These are phyloP conservation scores for Drosophila neutralis DNA, from an alignment of 2,888 invertebrate species.

Conservation along the genomic window DNA sequence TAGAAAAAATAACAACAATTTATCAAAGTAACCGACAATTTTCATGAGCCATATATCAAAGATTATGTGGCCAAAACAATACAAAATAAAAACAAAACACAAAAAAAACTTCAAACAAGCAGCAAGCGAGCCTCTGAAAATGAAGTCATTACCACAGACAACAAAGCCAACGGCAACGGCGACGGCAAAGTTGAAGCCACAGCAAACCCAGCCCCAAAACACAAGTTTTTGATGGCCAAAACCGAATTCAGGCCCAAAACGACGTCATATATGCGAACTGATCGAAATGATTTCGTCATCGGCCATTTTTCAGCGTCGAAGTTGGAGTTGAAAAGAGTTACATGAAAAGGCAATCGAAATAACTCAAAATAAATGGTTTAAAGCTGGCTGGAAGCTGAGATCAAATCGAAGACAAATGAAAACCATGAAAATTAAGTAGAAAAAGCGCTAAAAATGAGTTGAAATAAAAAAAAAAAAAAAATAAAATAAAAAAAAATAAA, in stretches of 20 bases:
- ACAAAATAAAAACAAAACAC: neutral
- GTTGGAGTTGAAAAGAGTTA: conserved; percentile 33
- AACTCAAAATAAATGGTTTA: conserved; percentile 12
- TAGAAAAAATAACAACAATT: conserved; percentile 49
- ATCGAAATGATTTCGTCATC: conserved; percentile 63
- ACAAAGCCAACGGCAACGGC: conserved; percentile 31
- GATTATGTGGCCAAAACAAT: conserved; percentile 41
- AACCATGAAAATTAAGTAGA: conserved; percentile 49
- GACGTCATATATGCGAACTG: conserved; percentile 50
- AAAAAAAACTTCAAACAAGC: conserved; percentile 19
- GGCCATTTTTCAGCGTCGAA: conserved; percentile 29
- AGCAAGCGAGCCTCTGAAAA: conserved; percentile 27
- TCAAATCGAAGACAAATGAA: conserved; percentile 34
- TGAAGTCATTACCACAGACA: conserved; percentile 74
- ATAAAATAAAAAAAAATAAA: neutral
- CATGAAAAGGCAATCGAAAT: conserved; percentile 29
- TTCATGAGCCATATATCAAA: conserved; percentile 50
- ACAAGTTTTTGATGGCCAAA: conserved; percentile 4
- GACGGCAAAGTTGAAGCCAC: conserved; percentile 6
- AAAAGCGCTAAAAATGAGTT: conserved; percentile 20
- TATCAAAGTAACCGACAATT: conserved; percentile 57
- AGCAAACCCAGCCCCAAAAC: conserved; percentile 2
- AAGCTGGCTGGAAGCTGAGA: conserved; percentile 12
- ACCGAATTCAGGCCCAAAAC: conserved; percentile 15
- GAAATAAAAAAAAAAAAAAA: neutral